phyloP scores from a whole-genome alignment of 2,888 invertebrate genomes.

The Heliothis peltigera region DNA sequence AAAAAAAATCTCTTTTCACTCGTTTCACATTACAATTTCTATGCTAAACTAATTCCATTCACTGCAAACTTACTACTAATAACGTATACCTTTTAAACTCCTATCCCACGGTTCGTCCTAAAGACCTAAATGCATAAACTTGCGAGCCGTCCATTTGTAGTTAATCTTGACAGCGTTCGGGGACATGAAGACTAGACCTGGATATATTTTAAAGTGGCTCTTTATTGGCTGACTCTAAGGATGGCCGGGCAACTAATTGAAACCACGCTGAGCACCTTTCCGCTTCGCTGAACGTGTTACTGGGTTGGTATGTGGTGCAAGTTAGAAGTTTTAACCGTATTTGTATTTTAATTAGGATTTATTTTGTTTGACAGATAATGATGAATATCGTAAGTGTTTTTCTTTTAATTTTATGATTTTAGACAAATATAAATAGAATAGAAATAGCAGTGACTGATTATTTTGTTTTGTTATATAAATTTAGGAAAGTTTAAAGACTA shows the following conservation, averaged over 20 bases:
- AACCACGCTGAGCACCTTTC: slow-evolving; percentile 77
- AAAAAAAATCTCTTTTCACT: too few relatives aligned
- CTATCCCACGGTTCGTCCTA: not conserved
- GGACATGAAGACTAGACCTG: slow-evolving; percentile 39
- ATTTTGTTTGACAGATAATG: not conserved
- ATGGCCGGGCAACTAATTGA: slow-evolving; percentile 75
- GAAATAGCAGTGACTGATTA: too few relatives aligned
- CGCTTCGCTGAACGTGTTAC: slow-evolving; percentile 66
- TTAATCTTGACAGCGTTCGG: slow-evolving; percentile 32
- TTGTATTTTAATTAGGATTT: not conserved
- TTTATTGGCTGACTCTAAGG: slow-evolving; percentile 63
- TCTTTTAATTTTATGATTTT: too few relatives aligned
- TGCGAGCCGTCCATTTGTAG: slow-evolving; percentile 24
- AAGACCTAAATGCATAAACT: slow-evolving; percentile 34
- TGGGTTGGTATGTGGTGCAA: slow-evolving; percentile 49
- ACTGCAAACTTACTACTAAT: not conserved
- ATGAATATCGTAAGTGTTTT: too few relatives aligned
- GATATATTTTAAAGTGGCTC: slow-evolving; percentile 61
- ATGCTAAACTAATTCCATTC: too few relatives aligned
- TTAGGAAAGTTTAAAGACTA: too few relatives aligned
- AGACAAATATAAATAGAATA: too few relatives aligned
- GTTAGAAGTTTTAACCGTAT: slow-evolving; percentile 8
- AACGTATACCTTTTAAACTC: slow-evolving; percentile 15
- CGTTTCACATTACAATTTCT: too few relatives aligned
- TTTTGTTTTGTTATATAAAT: too few relatives aligned